Base-by-base conservation (phyloP, 2,113 vertebrate species). In the Otolemur garnettii region DNA sequence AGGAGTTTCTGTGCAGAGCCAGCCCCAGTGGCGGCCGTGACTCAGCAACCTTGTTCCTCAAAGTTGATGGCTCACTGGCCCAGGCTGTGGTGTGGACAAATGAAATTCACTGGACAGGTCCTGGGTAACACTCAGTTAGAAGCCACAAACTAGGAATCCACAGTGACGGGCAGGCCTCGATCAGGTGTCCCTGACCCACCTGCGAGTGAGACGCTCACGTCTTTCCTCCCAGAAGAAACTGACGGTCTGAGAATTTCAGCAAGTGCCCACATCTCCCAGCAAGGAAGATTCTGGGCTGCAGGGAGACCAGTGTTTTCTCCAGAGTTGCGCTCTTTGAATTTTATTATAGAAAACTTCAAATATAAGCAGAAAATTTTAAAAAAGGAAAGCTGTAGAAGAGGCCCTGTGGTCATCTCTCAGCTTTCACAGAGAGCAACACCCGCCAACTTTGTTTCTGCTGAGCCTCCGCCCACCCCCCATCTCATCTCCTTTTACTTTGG, bases 401-500 rank as follows among this genome's bases (percentile, higher is more conserved):
- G 9, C 28, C n/a, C 38, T 1, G 2, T 4, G 26, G 28, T 57
- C 28, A 3, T 2, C 24, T 53, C 28, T 33, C 30, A 6, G 24
- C 0, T 7, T 18, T 60, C 14, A 1, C 0, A 0, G 2, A 0
- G 10, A n/a, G 6, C 28, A 3, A 3, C 26, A 19, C 22, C 2
- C 42, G 5, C 4, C 14, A 50, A 35, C 7, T n/a, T 19, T 0
- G 1, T 5, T 24, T 53, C n/a, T 15, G 14, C 55, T 30, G 1
- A 3, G n/a, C n/a, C 11, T 50, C 90, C 8, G 0, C 5, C 26
- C 10, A 19, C 80, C 13, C 10, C 18, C 5, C 4, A 1, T 4
- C 26, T 17, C 7, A 3, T 4, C 35, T 17, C 50, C 4, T n/a
- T 50, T 30, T 45, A 75, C 19, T 84, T 90, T 50, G 15, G 33